Conservation (phyloP, 2,113 vertebrate genomes). For the Mesocricetus auratus region DNA sequence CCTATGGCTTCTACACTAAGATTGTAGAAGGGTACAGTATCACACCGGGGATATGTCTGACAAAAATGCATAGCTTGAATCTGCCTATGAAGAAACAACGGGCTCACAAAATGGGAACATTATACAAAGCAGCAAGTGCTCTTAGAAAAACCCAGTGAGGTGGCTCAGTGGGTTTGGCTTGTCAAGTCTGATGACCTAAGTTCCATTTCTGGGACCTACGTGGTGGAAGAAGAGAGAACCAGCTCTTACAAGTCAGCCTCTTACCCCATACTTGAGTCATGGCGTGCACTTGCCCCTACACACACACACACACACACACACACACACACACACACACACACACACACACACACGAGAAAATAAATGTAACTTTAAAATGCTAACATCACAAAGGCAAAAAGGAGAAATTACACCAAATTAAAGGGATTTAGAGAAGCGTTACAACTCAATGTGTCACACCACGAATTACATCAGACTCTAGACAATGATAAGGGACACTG, state of each 20-base stretch:
- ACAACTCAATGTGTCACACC: background rate
- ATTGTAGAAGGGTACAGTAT: background rate
- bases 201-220: background rate
- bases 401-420: conserved; percentile 11
- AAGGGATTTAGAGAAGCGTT: background rate
- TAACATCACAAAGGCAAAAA: background rate
- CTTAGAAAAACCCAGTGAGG: background rate
- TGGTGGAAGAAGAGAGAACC: background rate
- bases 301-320: background rate
- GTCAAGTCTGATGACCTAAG: background rate
- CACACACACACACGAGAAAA: background rate
- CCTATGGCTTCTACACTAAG: background rate
- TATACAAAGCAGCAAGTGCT: background rate
- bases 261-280: background rate
- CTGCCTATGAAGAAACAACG: background rate
- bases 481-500: background rate
- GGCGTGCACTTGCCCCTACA: background rate
- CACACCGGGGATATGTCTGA: background rate
- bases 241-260: background rate
- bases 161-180: background rate
- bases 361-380: background rate
- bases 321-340: background rate
- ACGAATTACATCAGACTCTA: background rate
- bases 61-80: background rate
- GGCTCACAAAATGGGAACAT: background rate